phyloP scores from a whole-genome alignment of 2,888 invertebrate species.

The Pyrrhopygopsis socrates region DNA sequence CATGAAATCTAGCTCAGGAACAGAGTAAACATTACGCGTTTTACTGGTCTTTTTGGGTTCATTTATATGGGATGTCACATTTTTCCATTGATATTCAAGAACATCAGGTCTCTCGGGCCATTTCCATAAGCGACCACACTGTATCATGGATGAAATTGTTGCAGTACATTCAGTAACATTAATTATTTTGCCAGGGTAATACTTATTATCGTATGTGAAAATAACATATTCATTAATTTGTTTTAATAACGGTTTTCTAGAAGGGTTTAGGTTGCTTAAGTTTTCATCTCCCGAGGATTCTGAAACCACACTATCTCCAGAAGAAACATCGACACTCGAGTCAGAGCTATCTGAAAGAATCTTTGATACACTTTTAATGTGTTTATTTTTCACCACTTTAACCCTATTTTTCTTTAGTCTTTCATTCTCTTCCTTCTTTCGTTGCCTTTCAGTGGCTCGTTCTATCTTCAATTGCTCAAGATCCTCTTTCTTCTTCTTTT shows the following conservation, averaged over 20 bases:
- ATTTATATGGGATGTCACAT: neutral
- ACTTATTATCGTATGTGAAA: neutral
- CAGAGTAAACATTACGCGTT: neutral
- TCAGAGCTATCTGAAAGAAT: too few species aligned
- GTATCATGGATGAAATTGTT: neutral
- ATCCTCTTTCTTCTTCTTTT: too few species aligned
- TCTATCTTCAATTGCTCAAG: too few species aligned
- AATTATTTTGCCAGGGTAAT: neutral
- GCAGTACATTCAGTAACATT: neutral
- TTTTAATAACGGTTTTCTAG: neutral
- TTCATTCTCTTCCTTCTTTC: too few species aligned
- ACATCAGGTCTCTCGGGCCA: constrained; percentile 33
- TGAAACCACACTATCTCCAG: too few species aligned
- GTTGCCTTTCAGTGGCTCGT: too few species aligned
- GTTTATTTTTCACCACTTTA: too few species aligned
- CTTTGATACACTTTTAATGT: too few species aligned
- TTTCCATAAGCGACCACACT: neutral
- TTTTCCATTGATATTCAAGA: constrained; percentile 25
- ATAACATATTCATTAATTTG: too few species aligned
- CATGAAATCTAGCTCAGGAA: constrained; percentile 28
- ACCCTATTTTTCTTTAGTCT: too few species aligned
- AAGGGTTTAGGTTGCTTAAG: neutral
- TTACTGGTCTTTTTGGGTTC: constrained; percentile 30
- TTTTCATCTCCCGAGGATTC: neutral
- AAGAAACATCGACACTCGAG: too few species aligned